These are phyloP conservation scores for Patiria pectinifera DNA, from an alignment of 53 echinoderm and acorn worm genomes.

Conservation along the genomic window DNA sequence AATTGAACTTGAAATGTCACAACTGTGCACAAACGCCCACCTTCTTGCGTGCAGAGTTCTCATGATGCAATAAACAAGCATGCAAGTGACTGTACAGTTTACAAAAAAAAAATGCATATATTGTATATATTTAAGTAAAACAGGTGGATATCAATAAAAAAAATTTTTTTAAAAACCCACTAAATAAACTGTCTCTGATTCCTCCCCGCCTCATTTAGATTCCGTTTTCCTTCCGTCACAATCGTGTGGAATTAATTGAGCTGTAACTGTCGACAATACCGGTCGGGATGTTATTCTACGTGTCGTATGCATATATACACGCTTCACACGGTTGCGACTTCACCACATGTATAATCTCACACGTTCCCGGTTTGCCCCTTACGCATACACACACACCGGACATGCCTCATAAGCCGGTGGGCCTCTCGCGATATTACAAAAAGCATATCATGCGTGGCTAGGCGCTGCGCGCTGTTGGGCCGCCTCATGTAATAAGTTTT, in stretches of 20 bases:
- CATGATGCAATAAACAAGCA: too few species aligned
- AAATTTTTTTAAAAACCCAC: background rate
- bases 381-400: background rate
- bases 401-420: background rate
- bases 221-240: conserved; percentile 20
- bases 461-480: background rate
- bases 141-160: background rate
- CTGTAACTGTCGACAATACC: conserved; percentile 43
- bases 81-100: too few species aligned
- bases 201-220: background rate
- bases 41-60: too few species aligned
- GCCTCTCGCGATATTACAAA: conserved; percentile 27
- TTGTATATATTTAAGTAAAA: too few species aligned
- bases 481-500: conserved; percentile 36
- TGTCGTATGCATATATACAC: conserved; percentile 20
- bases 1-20: too few species aligned
- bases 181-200: background rate
- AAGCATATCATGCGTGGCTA: conserved; percentile 43
- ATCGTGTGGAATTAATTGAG: conserved; percentile 59
- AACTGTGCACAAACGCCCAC: too few species aligned
- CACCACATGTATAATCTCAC: conserved; percentile 33
- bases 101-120: too few species aligned
- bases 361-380: conserved; percentile 12
- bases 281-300: conserved; percentile 28
- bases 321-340: background rate